Evolutionary conservation across 2,113 vertebrate genomes (phyloP).

Genomic region (Coptodon bakossiorum): DNA sequence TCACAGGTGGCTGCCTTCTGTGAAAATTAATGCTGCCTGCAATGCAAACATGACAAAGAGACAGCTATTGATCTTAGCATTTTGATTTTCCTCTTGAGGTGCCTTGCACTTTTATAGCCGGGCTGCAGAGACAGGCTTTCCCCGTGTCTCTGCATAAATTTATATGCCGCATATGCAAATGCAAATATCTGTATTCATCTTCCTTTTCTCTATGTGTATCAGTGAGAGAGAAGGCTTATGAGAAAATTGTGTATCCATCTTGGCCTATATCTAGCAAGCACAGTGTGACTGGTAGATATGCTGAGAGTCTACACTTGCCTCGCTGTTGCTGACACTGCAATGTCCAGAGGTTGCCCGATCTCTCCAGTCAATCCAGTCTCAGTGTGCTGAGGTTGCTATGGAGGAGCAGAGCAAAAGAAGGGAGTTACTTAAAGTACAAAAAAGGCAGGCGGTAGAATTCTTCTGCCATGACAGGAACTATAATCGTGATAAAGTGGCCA

Average conservation of each 20-base stretch:
- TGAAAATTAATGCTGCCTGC: conserved; percentile 33
- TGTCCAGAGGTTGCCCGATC: conserved; percentile 28
- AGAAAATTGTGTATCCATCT: not conserved
- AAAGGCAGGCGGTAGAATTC: not conserved
- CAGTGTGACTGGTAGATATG: not conserved
- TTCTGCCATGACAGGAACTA: not conserved
- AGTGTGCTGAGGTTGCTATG: not conserved
- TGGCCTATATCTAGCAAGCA: not conserved
- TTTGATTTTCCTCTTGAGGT: conserved; percentile 24
- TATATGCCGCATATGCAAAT: not conserved
- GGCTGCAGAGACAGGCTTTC: not conserved
- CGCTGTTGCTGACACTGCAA: conserved; percentile 47
- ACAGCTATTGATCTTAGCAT: conserved; percentile 24
- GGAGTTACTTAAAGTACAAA: not conserved
- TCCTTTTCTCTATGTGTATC: not conserved
- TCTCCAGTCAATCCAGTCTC: conserved; percentile 29
- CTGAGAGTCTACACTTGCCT: conserved; percentile 29
- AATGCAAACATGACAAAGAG: conserved; percentile 39
- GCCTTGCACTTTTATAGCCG: not conserved
- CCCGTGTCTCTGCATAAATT: not conserved
- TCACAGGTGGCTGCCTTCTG: not conserved
- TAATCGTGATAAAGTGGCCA: not conserved
- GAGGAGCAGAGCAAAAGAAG: not conserved
- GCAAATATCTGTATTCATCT: not conserved
- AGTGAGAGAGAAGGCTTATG: not conserved